Evolutionary conservation across 2,888 invertebrate genomes (phyloP).

Genomic region (Nowickia ferox): DNA sequence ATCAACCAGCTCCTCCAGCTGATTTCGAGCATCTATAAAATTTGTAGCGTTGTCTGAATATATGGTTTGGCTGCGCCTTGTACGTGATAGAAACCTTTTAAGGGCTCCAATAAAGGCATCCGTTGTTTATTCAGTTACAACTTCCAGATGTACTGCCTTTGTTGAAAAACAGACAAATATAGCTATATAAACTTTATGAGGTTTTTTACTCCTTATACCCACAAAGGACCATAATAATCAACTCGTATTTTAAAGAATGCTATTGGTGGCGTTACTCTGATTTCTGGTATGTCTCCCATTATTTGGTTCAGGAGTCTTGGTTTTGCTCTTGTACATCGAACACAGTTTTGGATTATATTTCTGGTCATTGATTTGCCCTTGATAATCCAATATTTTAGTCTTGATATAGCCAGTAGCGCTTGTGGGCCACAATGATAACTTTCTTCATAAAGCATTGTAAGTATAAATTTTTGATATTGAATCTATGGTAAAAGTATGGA

Average conservation of each 20-base stretch:
- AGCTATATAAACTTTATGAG: constrained; percentile 34
- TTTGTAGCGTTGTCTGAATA: constrained; percentile 20
- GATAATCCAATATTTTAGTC: too few species aligned
- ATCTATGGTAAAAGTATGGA: too few species aligned
- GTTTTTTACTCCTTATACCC: constrained; percentile 27
- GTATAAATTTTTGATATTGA: too few species aligned
- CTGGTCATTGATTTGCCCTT: neutral
- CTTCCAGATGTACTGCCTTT: constrained; percentile 20
- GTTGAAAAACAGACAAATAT: constrained; percentile 32
- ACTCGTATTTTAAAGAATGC: neutral
- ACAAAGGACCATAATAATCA: neutral
- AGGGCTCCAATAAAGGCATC: constrained; percentile 34
- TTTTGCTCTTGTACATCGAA: constrained; percentile 16
- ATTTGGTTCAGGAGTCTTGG: neutral
- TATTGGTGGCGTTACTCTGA: neutral
- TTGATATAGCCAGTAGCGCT: too few species aligned
- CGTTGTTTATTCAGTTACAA: constrained; percentile 9
- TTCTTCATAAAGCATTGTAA: too few species aligned
- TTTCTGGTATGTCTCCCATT: neutral
- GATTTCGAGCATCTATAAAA: constrained; percentile 24
- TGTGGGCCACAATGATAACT: too few species aligned
- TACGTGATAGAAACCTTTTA: constrained; percentile 15
- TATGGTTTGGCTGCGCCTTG: constrained; percentile 10
- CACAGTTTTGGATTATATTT: constrained; percentile 20
- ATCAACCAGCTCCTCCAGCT: too few species aligned